These are phyloP conservation scores for Amblyjoppa fuscipennis DNA, from an alignment of 2,888 invertebrate species.

Conservation along the genomic window DNA sequence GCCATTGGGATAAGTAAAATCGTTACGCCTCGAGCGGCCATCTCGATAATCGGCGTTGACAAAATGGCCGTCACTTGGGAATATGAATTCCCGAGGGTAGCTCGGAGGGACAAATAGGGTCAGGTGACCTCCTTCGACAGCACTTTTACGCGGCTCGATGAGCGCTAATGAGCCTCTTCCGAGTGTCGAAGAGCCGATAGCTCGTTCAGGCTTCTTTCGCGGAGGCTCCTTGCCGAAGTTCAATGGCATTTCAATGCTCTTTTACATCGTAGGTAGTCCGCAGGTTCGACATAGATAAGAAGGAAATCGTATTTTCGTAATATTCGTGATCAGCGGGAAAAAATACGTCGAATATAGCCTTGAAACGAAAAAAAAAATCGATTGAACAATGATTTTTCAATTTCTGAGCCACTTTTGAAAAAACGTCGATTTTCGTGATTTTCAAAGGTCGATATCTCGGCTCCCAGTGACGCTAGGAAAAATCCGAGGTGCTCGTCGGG, in stretches of 20 bases:
- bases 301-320: too few relatives aligned
- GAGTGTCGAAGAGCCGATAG: slow-evolving; percentile 50
- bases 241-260: slow-evolving; percentile 29
- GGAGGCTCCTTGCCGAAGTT: slow-evolving; percentile 38
- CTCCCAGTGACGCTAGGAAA: too few relatives aligned
- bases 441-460: too few relatives aligned
- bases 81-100: slow-evolving; percentile 7
- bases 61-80: slow-evolving; percentile 26
- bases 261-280: not conserved
- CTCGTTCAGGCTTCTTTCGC: slow-evolving; percentile 45
- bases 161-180: slow-evolving; percentile 59
- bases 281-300: too few relatives aligned
- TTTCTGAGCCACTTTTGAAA: too few relatives aligned
- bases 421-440: too few relatives aligned
- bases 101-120: slow-evolving; percentile 19
- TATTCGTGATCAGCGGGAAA: too few relatives aligned
- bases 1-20: not conserved
- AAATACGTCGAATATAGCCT: too few relatives aligned
- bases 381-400: too few relatives aligned
- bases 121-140: slow-evolving; percentile 35
- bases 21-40: slow-evolving; percentile 7
- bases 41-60: slow-evolving; percentile 24
- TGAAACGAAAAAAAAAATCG: too few relatives aligned
- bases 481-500: too few relatives aligned
- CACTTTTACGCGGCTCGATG: slow-evolving; percentile 57